phyloP scores from a whole-genome alignment of 2,113 vertebrate genomes.

The Cepphus grylle region DNA sequence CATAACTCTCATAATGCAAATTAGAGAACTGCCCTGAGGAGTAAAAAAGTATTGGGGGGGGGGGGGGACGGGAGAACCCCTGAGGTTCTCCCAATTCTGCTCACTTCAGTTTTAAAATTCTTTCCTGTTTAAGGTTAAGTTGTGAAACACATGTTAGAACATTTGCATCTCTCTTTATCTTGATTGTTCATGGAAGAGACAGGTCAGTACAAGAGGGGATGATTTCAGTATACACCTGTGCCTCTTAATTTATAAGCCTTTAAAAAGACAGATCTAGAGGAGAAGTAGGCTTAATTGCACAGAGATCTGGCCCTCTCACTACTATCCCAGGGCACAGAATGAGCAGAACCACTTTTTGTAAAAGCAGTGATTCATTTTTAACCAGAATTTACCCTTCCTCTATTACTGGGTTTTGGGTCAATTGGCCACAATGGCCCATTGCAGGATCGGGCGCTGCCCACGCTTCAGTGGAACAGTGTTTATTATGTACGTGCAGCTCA shows the following conservation, averaged over 20 bases:
- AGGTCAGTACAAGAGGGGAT: background rate
- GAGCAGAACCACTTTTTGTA: background rate
- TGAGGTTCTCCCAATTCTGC: background rate
- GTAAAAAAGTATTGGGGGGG: too few species aligned
- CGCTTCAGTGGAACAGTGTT: background rate
- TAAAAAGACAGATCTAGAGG: background rate
- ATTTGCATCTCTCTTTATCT: background rate
- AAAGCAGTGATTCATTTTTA: background rate
- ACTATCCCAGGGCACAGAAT: background rate
- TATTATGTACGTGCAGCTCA: too few species aligned
- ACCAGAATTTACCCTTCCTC: background rate
- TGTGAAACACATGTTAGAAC: background rate
- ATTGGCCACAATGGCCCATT: background rate
- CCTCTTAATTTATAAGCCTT: background rate
- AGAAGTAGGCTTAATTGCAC: background rate
- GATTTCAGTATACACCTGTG: background rate
- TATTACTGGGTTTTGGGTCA: background rate
- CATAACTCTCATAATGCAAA: background rate
- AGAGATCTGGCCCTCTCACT: rapidly evolving
- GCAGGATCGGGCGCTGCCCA: background rate
- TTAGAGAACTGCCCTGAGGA: background rate
- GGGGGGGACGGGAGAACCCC: too few species aligned
- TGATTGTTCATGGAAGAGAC: background rate
- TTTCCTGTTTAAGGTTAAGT: background rate
- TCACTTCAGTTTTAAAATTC: background rate